phyloP scores from a whole-genome alignment of 2,113 vertebrate species.

The Corythaixoides concolor region DNA sequence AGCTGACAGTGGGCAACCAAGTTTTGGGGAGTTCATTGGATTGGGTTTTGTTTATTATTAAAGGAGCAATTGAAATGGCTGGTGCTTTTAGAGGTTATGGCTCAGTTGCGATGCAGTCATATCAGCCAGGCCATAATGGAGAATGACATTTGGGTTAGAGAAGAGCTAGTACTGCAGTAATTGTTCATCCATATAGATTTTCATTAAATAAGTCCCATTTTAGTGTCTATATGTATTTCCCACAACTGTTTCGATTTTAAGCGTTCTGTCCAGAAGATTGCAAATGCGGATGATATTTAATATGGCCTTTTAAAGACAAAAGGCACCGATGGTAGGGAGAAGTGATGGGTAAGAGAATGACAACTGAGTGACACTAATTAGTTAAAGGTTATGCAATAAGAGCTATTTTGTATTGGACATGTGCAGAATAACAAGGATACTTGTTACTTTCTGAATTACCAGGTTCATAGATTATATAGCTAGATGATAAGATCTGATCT shows the following conservation, averaged over 20 bases:
- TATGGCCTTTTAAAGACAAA: constrained; percentile 5
- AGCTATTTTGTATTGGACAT: not conserved
- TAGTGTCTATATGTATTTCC: not conserved
- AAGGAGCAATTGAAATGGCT: not conserved
- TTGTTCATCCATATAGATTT: constrained; percentile 33
- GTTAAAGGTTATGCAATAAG: not conserved
- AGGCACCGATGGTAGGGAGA: not conserved
- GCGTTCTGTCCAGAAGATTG: not conserved
- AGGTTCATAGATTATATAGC: not conserved
- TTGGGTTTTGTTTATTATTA: not conserved
- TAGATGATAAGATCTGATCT: not conserved
- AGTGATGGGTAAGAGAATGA: not conserved
- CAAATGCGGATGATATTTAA: not conserved
- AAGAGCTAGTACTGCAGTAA: constrained; percentile 16
- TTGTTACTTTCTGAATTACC: not conserved
- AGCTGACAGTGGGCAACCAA: not conserved
- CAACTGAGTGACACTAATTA: not conserved
- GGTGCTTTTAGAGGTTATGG: not conserved
- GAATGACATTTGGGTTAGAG: constrained; percentile 1
- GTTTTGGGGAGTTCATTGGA: not conserved
- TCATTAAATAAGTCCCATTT: not conserved
- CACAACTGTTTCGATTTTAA: not conserved
- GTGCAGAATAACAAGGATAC: not conserved
- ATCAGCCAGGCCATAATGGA: not conserved
- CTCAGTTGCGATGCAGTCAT: not conserved